phyloP scores from a whole-genome alignment of 2,113 vertebrate genomes.

The Gracilinanus agilis region DNA sequence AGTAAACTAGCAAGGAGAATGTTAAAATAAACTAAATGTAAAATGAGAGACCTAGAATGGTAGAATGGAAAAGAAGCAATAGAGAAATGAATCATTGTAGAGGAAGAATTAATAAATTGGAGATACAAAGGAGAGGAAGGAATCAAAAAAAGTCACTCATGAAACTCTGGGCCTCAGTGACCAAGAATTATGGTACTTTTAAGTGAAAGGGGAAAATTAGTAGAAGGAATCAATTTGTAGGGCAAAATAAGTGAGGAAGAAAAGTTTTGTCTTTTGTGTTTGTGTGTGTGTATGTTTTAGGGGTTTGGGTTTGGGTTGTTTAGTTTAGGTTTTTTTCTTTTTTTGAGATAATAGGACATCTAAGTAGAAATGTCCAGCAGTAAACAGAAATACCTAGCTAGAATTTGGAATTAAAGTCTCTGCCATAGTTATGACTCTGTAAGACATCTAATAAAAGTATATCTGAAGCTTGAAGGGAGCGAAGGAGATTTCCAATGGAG shows the following conservation, averaged over 20 bases:
- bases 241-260: background rate
- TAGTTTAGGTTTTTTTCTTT: background rate
- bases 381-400: background rate
- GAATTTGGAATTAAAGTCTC: background rate
- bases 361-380: background rate
- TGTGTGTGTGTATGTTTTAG: too few relatives aligned
- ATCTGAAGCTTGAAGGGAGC: background rate
- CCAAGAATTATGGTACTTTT: background rate
- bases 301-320: too few relatives aligned
- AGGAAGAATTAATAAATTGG: background rate
- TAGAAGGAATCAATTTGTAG: background rate
- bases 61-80: background rate
- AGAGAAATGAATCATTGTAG: background rate
- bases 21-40: background rate
- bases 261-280: background rate
- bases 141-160: background rate
- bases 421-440: background rate
- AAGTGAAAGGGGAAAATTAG: background rate
- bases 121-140: background rate
- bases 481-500: background rate
- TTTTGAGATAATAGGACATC: background rate
- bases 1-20: background rate
- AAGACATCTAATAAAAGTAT: background rate
- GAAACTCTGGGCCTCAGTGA: background rate
- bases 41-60: background rate